Conservation (phyloP, 2,113 vertebrate species). For the Halichoeres trimaculatus region DNA sequence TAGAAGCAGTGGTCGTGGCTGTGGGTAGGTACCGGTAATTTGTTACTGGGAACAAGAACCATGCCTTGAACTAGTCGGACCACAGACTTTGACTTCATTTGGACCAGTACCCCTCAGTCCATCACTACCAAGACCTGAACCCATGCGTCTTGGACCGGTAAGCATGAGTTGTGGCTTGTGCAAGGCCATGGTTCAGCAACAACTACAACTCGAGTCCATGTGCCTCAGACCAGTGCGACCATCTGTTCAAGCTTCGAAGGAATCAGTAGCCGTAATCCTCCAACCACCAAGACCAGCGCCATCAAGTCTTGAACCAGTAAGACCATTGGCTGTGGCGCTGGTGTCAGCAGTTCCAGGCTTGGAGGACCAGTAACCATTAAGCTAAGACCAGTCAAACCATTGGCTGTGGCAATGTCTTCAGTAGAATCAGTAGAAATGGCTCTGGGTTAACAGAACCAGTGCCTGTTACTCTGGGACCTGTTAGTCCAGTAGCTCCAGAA, state of each 20-base stretch:
- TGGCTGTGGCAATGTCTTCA: constrained; percentile 25
- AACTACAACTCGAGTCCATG: constrained; percentile 7
- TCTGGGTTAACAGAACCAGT: constrained; percentile 24
- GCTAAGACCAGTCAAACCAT: constrained; percentile 26
- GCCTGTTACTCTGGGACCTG: constrained; percentile 17
- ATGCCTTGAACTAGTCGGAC: constrained; percentile 22
- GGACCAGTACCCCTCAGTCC: constrained; percentile 13
- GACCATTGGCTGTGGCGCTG: constrained; percentile 2
- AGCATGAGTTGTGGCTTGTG: constrained; percentile 18
- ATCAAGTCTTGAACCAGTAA: neutral
- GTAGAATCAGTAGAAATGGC: constrained; percentile 20
- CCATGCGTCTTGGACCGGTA: constrained; percentile 14
- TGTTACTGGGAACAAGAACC: constrained; percentile 28
- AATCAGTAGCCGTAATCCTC: constrained; percentile 1
- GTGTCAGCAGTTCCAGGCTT: constrained; percentile 12
- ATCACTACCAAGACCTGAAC: constrained; percentile 2
- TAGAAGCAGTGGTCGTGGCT: constrained; percentile 10
- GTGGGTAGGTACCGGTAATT: neutral
- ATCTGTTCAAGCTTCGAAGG: constrained; percentile 19
- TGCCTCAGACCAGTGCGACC: constrained; percentile 1
- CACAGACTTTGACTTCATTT: constrained; percentile 13
- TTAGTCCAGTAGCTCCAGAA: constrained; percentile 29
- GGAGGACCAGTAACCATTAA: constrained; percentile 13
- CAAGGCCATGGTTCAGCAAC: constrained; percentile 6
- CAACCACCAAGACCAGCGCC: neutral